Evolutionary conservation across 2,888 invertebrate genomes (phyloP), one percentile per base, ranked within the genome.

Genomic region (Smittia sp.): DNA sequence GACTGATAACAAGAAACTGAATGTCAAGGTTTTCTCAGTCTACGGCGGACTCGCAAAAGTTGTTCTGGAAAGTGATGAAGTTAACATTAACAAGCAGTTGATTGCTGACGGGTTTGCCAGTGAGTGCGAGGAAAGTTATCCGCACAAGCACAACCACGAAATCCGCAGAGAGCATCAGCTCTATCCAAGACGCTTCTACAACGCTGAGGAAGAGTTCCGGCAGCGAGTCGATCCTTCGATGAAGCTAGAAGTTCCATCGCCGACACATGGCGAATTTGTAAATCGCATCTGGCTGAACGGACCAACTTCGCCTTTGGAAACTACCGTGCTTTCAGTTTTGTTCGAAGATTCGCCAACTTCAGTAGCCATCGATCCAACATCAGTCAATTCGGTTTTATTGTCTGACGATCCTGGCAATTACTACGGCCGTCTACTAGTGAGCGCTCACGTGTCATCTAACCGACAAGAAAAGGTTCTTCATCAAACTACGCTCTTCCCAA

Each of bases 401-500:
- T 93, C 96, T 77, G 87, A 88, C 0, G 89, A 92, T 75, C 93
- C 93, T 0, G 89, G 92, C 65, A 75, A 74, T 52, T 66, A n/a
- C 39, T 80, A 81, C 70, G 81, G 81, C 74, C 78, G 80, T 54
- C 76, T 80, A 72, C 76, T 81, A 77, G 89, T 94, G 0, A 88
- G 93, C 0, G 88, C 86, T 0, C 80, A 82, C 1, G 87, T 93
- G 0, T 85, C 85, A 0, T 88, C 89, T 79, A 84, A 82, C 75
- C 78, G 82, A 38, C 74, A 82, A 11, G 81, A 82, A 9, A 79
- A 96, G 41, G 86, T 85, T 0, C 84, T 93, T 7, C 86, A 92
- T 0, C 88, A 92, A 78, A 96, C 96, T 0, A 95, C 95, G 0
- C 79, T 96, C n/a, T 89, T 97, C 92, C 97, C 97, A 0, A 90